These are phyloP conservation scores for Ricordea florida DNA, from an alignment of 92 coral and sea anemone genomes.

Conservation along the genomic window DNA sequence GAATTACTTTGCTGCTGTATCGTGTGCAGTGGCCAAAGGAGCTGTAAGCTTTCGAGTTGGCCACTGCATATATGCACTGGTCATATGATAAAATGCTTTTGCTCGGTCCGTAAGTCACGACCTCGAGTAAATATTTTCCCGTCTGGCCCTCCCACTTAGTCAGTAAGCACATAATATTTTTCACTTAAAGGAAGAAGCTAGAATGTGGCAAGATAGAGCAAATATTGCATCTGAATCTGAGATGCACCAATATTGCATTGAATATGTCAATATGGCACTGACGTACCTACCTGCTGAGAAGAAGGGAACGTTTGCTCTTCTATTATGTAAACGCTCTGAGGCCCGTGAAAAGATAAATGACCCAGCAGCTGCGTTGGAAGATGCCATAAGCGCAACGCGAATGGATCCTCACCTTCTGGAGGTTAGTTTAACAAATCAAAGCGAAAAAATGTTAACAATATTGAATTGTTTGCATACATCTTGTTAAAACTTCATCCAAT, in stretches of 20 bases:
- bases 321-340: slow-evolving; percentile 51
- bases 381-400: slow-evolving; percentile 35
- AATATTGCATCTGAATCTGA: background rate
- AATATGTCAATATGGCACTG: slow-evolving; percentile 38
- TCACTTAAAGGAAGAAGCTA: slow-evolving; percentile 42
- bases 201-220: slow-evolving; percentile 43
- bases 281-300: slow-evolving; percentile 54
- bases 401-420: slow-evolving; percentile 23
- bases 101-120: too few relatives aligned
- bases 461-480: too few relatives aligned
- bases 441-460: too few relatives aligned
- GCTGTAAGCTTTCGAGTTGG: too few relatives aligned
- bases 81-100: too few relatives aligned
- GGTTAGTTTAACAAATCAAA: slow-evolving; percentile 35
- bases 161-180: too few relatives aligned
- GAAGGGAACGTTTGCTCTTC: slow-evolving; percentile 2
- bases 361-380: slow-evolving; percentile 31
- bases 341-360: slow-evolving; percentile 6
- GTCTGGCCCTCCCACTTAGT: too few relatives aligned
- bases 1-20: too few relatives aligned
- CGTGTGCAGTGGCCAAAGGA: too few relatives aligned
- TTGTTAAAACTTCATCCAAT: too few relatives aligned
- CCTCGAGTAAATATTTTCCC: too few relatives aligned
- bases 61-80: too few relatives aligned
- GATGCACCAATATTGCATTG: background rate